A percentile compares a stretch with the other conserved stretches of the same genome.
phyloP scores from a whole-genome alignment of 2,797 vertebrate species.

The Schizothorax lantsangensis region DNA sequence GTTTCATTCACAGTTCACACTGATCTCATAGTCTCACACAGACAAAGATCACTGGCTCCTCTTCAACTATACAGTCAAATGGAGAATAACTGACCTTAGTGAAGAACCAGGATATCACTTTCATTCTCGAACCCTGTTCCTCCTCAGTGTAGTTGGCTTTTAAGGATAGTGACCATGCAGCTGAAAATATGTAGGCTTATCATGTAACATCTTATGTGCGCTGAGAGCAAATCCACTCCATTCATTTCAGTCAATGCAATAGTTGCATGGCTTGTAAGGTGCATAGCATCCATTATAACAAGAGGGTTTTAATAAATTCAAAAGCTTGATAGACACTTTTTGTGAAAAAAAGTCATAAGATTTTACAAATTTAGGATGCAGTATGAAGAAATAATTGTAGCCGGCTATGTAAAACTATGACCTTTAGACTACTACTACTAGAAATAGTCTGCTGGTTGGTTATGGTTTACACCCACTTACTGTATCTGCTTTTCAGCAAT shows the following conservation, averaged over 20 bases:
- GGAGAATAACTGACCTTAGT: slow-evolving; percentile 10
- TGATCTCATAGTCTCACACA: slow-evolving; percentile 27
- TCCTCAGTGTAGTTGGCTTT: neutral
- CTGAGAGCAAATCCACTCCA: slow-evolving; percentile 4
- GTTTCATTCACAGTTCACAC: slow-evolving; percentile 46
- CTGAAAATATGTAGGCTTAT: slow-evolving; percentile 3
- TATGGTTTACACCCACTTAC: neutral
- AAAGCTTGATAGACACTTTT: neutral
- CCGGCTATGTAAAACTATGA: neutral
- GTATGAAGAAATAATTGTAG: neutral
- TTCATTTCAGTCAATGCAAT: neutral
- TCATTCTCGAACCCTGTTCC: slow-evolving; percentile 14
- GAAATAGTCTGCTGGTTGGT: neutral
- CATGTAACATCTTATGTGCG: slow-evolving; percentile 11
- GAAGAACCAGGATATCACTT: neutral
- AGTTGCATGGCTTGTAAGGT: neutral
- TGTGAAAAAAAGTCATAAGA: neutral
- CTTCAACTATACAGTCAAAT: slow-evolving; percentile 12
- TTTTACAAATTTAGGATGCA: neutral
- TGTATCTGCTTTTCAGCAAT: neutral
- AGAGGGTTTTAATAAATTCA: neutral
- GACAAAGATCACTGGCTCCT: slow-evolving; percentile 41
- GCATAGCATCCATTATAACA: neutral
- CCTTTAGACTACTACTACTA: neutral
- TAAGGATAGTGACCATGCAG: neutral